phyloP scores from a whole-genome alignment of 2,888 invertebrate genomes.

The Timema cristinae region DNA sequence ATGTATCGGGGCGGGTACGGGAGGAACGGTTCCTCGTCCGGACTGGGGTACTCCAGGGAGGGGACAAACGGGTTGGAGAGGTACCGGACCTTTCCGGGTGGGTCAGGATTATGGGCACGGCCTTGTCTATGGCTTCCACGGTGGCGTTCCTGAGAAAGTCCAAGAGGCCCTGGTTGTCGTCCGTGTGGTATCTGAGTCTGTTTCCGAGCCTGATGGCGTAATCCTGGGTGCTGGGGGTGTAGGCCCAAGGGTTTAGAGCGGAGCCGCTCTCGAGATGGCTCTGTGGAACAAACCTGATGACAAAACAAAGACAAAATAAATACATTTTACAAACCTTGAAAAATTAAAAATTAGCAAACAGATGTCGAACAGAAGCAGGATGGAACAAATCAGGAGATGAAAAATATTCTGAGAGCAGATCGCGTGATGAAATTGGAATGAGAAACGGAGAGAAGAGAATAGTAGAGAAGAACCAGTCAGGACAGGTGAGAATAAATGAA shows the following conservation, averaged over 20 bases:
- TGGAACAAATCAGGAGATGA: neutral
- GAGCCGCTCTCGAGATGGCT: slow-evolving; percentile 11
- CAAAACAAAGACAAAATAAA: too few species aligned
- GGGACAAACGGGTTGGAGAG: slow-evolving; percentile 7
- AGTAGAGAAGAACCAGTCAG: neutral
- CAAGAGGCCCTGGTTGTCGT: neutral
- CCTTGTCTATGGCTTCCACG: neutral
- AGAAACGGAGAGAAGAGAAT: neutral
- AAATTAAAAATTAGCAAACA: neutral
- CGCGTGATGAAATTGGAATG: neutral
- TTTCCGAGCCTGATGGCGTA: neutral
- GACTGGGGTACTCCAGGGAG: slow-evolving; percentile 7
- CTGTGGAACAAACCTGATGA: slow-evolving; percentile 9
- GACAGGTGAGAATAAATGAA: neutral
- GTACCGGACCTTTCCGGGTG: neutral
- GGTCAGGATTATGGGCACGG: neutral
- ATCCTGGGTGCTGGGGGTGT: neutral
- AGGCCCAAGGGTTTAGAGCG: slow-evolving; percentile 9
- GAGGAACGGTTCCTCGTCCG: neutral
- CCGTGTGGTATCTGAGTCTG: neutral
- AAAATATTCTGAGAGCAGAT: too few species aligned
- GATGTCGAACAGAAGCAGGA: neutral
- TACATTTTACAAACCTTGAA: too few species aligned
- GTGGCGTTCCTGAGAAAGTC: neutral
- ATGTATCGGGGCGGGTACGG: neutral